Base-by-base conservation (phyloP, 1,140 invertebrate species). In the Augochlora pura region DNA sequence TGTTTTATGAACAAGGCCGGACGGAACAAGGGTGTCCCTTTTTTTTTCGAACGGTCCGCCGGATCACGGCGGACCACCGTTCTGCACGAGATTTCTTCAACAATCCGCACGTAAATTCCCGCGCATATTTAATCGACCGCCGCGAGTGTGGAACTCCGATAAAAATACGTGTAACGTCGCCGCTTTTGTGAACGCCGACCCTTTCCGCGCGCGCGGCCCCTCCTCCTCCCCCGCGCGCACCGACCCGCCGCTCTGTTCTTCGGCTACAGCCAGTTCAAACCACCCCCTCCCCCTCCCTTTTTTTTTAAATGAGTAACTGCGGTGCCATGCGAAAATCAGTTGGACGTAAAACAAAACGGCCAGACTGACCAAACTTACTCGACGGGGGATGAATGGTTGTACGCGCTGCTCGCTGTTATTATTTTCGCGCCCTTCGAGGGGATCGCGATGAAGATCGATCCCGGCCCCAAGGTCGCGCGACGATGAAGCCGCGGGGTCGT, bases 401-500 rank as follows among this genome's bases (percentile, higher is more conserved):
- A 14, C 7, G 21, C 39, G 38, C 21, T 1, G 60, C 6, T 9
- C 0, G 38, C 23, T 23, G 49, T 75, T 75, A 59, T 75, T 75
- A 75, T 75, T 75, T 67, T 75, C 27, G 63, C 63, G 32, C 63
- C 23, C 32, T 57, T 67, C 32, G 63, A 57, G 38, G 64, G 64
- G 64, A 27, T 39, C 63, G 49, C 64, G 64, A 59, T 14, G 75
- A 27, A 68, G 74, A 77, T 77, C 75, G 75, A 77, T 62, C 42
- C 57, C 25, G 1, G 32, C 7, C 16, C 64, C 46, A 70, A 76
- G 42, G 66, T 49, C 14, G 39, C 23, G 7, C 64, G 46, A 46
- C 6, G 32, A 27, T 25, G 66, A 77, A 71, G 63, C 52, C 63
- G 52, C 39, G 42, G 8, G 66, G 32, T 3, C 7, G 38, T 23